Percentiles rank a stretch among this genome's conserved stretches.
Evolutionary conservation across 2,888 invertebrate genomes (phyloP).

Genomic region (Eilema sororculum): DNA sequence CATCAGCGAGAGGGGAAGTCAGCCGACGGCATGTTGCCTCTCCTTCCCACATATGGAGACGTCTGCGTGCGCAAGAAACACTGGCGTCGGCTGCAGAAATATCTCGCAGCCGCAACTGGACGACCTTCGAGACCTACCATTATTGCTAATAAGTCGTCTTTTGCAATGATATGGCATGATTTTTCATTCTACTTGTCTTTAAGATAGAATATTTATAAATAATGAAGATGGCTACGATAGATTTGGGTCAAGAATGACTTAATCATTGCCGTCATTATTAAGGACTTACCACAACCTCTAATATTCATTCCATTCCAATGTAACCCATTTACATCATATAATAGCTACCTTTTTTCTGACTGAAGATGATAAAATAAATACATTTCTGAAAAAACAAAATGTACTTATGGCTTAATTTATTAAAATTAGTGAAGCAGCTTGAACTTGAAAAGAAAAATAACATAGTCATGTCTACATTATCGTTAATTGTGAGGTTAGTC

Average conservation of each 20-base stretch:
- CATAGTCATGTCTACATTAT: not conserved
- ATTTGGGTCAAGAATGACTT: conserved; percentile 18
- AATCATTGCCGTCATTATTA: not conserved
- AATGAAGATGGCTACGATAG: conserved; percentile 18
- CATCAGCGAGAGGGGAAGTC: conserved; percentile 72
- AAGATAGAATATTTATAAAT: conserved; percentile 42
- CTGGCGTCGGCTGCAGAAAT: conserved; percentile 61
- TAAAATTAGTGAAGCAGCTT: not conserved
- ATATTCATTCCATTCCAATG: conserved; percentile 16
- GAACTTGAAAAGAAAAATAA: conserved; percentile 10
- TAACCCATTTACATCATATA: conserved; percentile 15
- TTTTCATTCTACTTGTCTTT: conserved; percentile 72
- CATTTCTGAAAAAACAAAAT: not conserved
- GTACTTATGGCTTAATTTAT: not conserved
- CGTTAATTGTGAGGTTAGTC: not conserved
- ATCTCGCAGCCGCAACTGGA: conserved; percentile 64
- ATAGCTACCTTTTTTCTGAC: not conserved
- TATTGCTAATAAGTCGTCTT: conserved; percentile 81
- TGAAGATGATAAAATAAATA: not conserved
- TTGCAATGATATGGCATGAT: conserved; percentile 72
- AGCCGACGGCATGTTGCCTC: conserved; percentile 58
- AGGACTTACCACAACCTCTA: conserved; percentile 9
- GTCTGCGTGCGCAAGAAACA: conserved; percentile 54
- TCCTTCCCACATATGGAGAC: conserved; percentile 61
- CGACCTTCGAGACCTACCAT: conserved; percentile 81